phyloP scores from a whole-genome alignment of 2,113 vertebrate species.

The Bos indicus region DNA sequence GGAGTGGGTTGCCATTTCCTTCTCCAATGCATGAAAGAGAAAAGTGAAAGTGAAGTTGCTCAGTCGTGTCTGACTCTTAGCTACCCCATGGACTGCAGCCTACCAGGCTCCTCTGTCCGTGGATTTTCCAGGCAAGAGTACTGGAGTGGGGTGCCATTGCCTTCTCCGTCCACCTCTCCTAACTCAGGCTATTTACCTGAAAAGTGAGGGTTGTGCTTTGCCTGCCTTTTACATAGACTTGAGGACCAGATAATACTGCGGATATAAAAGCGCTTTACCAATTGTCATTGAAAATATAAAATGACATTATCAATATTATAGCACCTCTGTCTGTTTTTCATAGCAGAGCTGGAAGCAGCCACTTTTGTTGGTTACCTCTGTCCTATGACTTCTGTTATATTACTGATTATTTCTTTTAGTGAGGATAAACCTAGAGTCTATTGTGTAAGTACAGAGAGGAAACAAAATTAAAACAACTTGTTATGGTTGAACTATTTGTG shows the following conservation, averaged over 20 bases:
- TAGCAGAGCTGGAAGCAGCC: not conserved
- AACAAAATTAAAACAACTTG: not conserved
- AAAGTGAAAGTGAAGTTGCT: too few relatives aligned
- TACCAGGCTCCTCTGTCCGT: too few relatives aligned
- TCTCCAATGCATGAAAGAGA: too few relatives aligned
- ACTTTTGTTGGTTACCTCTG: not conserved
- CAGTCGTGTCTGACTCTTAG: too few relatives aligned
- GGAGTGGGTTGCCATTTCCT: too few relatives aligned
- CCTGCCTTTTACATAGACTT: not conserved
- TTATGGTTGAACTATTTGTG: not conserved
- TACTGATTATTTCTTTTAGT: not conserved
- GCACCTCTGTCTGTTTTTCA: not conserved
- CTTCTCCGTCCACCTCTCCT: not conserved
- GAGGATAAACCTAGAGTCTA: not conserved
- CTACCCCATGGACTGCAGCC: too few relatives aligned
- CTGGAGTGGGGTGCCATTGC: too few relatives aligned
- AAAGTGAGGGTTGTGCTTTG: not conserved
- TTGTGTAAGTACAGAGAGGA: not conserved
- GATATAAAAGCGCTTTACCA: not conserved
- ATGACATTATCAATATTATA: not conserved
- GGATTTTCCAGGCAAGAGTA: too few relatives aligned
- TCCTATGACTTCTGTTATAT: not conserved
- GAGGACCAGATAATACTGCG: not conserved
- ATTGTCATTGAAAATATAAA: not conserved
- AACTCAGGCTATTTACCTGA: not conserved